Conservation (phyloP, 30 jellyfish, hydroid and myxozoan genomes). For the Aurelia sp. region DNA sequence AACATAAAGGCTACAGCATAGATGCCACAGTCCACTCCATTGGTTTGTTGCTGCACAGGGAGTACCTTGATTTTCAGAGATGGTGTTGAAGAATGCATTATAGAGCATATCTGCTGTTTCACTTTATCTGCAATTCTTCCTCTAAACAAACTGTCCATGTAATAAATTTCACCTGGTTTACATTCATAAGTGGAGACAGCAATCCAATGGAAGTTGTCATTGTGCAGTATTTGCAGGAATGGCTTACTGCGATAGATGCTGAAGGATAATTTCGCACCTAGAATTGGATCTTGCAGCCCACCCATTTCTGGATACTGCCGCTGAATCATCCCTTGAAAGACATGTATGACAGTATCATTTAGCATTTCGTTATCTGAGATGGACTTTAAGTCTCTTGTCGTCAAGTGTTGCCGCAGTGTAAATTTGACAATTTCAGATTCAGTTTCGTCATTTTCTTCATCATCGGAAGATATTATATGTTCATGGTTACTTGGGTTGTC, state of each 20-base stretch:
- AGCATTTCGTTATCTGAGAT: slow-evolving; percentile 6
- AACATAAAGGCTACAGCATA: slow-evolving; percentile 27
- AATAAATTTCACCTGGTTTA: slow-evolving; percentile 31
- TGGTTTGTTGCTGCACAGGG: slow-evolving; percentile 44
- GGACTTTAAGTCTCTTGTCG: slow-evolving; percentile 13
- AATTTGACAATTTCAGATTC: background rate
- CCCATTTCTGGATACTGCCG: background rate
- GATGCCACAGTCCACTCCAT: slow-evolving; percentile 35
- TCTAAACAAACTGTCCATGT: slow-evolving; percentile 15
- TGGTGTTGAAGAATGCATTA: background rate
- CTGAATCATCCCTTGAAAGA: slow-evolving; percentile 20
- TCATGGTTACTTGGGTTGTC: too few species aligned
- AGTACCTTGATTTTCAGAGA: slow-evolving; percentile 15
- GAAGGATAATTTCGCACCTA: background rate
- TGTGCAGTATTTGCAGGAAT: slow-evolving; percentile 51
- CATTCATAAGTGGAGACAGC: slow-evolving; percentile 43
- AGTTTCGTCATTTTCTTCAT: background rate
- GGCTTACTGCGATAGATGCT: background rate
- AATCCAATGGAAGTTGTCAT: slow-evolving; percentile 63
- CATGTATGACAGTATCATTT: slow-evolving; percentile 28
- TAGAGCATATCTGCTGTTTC: slow-evolving; percentile 14
- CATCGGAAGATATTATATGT: background rate
- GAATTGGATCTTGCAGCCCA: slow-evolving; percentile 42
- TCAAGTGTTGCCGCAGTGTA: slow-evolving; percentile 15
- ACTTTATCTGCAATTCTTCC: background rate